Evolutionary conservation across 1,140 invertebrate species (phyloP).

Genomic region (Aphis craccivora): DNA sequence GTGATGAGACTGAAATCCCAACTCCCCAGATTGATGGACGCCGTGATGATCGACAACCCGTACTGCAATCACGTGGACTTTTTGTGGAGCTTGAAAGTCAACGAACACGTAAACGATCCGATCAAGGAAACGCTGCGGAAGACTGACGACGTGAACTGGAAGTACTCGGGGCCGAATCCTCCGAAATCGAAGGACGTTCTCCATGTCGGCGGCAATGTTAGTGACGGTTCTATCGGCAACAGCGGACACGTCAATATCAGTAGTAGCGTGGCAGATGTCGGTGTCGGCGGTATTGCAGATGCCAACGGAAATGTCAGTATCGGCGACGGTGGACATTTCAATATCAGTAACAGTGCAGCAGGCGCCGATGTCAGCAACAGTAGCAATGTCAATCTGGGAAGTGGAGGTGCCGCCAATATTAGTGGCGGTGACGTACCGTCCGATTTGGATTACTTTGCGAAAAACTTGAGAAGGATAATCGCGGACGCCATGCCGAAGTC

Average conservation of each 20-base stretch:
- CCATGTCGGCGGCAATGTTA: too few species aligned
- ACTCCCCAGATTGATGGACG: slow-evolving; percentile 67
- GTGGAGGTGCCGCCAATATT: background rate
- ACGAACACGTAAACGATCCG: slow-evolving; percentile 68
- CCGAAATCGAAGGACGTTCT: background rate
- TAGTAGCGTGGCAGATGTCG: too few species aligned
- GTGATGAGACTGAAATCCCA: slow-evolving; percentile 68
- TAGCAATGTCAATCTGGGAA: too few species aligned
- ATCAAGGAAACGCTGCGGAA: slow-evolving; percentile 67
- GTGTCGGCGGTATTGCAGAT: too few species aligned
- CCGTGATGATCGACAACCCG: slow-evolving; percentile 67
- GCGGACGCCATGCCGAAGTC: background rate
- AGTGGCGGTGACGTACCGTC: background rate
- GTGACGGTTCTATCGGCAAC: background rate
- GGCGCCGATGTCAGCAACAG: too few species aligned
- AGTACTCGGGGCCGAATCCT: background rate
- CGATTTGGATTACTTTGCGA: background rate
- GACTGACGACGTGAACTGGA: background rate
- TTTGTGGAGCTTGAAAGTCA: slow-evolving; percentile 71
- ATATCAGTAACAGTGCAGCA: background rate
- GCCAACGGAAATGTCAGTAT: background rate
- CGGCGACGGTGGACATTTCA: background rate
- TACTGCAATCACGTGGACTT: slow-evolving; percentile 75
- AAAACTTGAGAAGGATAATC: background rate
- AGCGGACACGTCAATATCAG: background rate